These are phyloP conservation scores for Eulimnadia texana DNA, from an alignment of 1,140 invertebrate species.

Conservation along the genomic window DNA sequence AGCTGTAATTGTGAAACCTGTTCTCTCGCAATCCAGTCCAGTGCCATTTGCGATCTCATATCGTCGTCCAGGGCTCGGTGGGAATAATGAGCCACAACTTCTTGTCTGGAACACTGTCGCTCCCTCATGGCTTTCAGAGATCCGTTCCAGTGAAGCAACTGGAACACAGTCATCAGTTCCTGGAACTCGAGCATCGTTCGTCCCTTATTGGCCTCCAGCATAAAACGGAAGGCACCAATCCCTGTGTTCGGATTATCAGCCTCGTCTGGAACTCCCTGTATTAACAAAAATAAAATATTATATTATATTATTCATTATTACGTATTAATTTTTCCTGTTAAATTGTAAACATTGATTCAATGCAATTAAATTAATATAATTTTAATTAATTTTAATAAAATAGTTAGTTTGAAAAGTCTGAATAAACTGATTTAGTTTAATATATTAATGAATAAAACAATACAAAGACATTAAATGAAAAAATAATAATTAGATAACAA, in stretches of 20 bases:
- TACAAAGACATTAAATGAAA: no score
- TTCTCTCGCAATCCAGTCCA: slow-evolving; percentile 75
- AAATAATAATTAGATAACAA: not conserved
- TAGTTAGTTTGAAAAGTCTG: no score
- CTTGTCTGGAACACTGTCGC: slow-evolving; percentile 74
- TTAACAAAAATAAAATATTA: not conserved
- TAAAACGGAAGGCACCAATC: slow-evolving; percentile 85
- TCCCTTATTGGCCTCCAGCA: slow-evolving; percentile 83
- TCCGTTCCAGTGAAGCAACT: slow-evolving; percentile 90
- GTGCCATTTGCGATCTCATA: slow-evolving; percentile 89
- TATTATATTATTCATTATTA: not conserved
- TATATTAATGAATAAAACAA: no score
- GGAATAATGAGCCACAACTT: slow-evolving; percentile 88
- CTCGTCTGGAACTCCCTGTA: slow-evolving; percentile 37
- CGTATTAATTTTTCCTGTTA: not conserved
- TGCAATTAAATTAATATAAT: no score
- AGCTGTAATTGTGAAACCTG: slow-evolving; percentile 18
- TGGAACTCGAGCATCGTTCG: slow-evolving; percentile 92
- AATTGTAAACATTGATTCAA: not conserved
- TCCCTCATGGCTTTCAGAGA: slow-evolving; percentile 76
- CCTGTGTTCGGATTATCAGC: slow-evolving; percentile 52
- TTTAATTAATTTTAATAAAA: no score
- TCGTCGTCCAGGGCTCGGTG: slow-evolving; percentile 75
- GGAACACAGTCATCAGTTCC: slow-evolving; percentile 92
- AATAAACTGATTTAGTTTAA: no score